Evolutionary conservation across 2,113 vertebrate species (phyloP), one percentile per base, ranked within the genome.

Genomic region (Rhinolophus ferrumequinum): DNA sequence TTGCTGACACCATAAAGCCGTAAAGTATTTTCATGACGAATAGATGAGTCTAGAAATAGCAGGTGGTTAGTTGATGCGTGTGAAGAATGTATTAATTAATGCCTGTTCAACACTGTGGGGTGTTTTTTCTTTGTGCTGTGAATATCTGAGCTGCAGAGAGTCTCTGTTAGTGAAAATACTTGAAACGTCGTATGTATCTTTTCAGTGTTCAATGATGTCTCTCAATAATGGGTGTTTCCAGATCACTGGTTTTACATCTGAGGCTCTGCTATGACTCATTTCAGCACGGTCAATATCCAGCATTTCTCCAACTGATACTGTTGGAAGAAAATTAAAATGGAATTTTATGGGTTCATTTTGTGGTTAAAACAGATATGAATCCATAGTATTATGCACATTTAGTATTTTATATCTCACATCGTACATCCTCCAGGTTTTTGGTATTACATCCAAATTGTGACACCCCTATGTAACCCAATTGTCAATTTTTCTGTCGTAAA

Each of bases 291-390:
- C 72, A 62, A 35, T 88, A 66, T 26, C 66, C 22, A 93, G 38
- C 77, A 73, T 97, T 97, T 94, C 69, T 88, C 18, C 35, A 84
- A 35, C 83, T 96, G 87, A 77, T 93, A 76, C 82, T 77, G 89
- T 84, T 96, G 80, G 87, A 88, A 93, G 95, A 83, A 97, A 96
- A 95, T 95, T 91, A 97, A 97, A 97, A 95, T 95, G 73, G 56
- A 94, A 93, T 96, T 96, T 97, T 93, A 95, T 95, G 56, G 18
- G 50, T 81, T 95, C 81, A 81, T 95, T 97, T 94, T 80, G 6
- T 90, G 56, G 94, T 95, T 96, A 96, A 96, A 97, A 93, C 67
- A 83, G 88, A 93, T 96, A 94, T 96, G 85, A 96, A 93, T 96
- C 38, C 93, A 93, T 88, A 85, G 92, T 79, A 86, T 85, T 90